A percentile compares a stretch with the other conserved stretches of the same genome.
These are phyloP conservation scores for Haemorhous mexicanus DNA, from an alignment of 2,113 vertebrate species.

Conservation along the genomic window DNA sequence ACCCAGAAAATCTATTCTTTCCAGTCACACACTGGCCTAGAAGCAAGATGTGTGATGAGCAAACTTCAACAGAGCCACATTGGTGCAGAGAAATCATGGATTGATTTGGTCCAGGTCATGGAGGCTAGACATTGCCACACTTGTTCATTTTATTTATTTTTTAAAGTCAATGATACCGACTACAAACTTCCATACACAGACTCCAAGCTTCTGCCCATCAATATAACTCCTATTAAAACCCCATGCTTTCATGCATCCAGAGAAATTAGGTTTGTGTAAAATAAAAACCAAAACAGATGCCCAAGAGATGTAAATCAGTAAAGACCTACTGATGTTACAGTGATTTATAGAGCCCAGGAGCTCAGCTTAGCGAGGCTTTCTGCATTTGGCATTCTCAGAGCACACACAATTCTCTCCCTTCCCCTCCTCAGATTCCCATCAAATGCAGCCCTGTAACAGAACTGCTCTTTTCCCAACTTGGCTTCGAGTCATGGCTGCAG, in stretches of 20 bases:
- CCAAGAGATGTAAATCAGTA: neutral
- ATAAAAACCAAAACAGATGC: slow-evolving; percentile 3
- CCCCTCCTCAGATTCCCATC: slow-evolving; percentile 25
- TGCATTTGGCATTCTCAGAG: neutral
- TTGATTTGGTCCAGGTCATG: neutral
- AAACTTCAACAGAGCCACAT: neutral
- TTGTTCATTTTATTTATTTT: neutral
- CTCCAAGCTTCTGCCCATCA: neutral
- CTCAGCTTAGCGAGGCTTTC: neutral
- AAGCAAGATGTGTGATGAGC: neutral
- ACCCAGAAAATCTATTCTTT: neutral
- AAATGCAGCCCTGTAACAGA: slow-evolving; percentile 9
- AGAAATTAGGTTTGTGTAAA: neutral
- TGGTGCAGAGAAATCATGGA: neutral
- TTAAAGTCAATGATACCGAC: rapidly evolving
- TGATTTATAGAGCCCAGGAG: neutral
- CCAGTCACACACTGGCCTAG: neutral
- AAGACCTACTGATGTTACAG: neutral
- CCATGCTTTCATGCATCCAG: neutral
- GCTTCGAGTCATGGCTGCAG: slow-evolving; percentile 18
- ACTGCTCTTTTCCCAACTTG: slow-evolving; percentile 40
- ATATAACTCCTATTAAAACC: neutral
- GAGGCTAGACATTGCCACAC: neutral
- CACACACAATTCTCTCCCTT: neutral
- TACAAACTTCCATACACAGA: neutral